These are phyloP conservation scores for Neodiprion fabricii DNA, from an alignment of 1,140 invertebrate genomes.

Conservation along the genomic window DNA sequence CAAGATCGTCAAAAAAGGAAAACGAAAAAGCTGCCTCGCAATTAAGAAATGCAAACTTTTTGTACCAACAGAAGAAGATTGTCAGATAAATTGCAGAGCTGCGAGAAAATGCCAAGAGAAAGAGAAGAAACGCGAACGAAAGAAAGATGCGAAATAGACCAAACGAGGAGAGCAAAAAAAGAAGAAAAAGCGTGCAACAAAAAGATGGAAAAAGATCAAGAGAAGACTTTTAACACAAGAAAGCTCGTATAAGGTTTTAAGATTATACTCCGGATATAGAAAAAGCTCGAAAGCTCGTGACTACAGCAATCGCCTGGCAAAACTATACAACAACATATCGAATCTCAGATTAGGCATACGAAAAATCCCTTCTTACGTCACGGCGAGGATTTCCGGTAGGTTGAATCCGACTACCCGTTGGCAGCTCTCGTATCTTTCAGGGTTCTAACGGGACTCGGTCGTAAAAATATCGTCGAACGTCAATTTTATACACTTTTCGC, in stretches of 20 bases:
- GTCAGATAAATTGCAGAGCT: too few species aligned
- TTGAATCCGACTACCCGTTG: too few species aligned
- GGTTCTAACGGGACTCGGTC: background rate
- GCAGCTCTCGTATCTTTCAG: background rate
- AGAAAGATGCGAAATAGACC: too few species aligned
- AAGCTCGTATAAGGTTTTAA: background rate
- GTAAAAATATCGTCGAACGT: constrained; percentile 4
- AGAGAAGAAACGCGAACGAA: background rate
- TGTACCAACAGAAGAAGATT: background rate
- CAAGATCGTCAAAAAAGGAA: background rate
- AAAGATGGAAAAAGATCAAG: background rate
- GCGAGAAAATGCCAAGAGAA: background rate
- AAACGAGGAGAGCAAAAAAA: too few species aligned
- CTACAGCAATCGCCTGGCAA: too few species aligned
- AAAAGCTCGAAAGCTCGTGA: too few species aligned
- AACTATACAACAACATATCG: too few species aligned
- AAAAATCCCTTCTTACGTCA: too few species aligned
- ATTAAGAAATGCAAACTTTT: background rate
- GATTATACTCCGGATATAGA: background rate
- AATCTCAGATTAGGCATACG: too few species aligned
- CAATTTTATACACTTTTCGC: constrained; percentile 5
- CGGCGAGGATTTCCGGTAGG: too few species aligned
- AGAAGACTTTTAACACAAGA: background rate
- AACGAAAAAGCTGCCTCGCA: background rate
- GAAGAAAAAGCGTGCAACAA: too few species aligned